Evolutionary conservation across 2,797 vertebrate genomes (phyloP).

Genomic region (Triplophysa bombifrons): DNA sequence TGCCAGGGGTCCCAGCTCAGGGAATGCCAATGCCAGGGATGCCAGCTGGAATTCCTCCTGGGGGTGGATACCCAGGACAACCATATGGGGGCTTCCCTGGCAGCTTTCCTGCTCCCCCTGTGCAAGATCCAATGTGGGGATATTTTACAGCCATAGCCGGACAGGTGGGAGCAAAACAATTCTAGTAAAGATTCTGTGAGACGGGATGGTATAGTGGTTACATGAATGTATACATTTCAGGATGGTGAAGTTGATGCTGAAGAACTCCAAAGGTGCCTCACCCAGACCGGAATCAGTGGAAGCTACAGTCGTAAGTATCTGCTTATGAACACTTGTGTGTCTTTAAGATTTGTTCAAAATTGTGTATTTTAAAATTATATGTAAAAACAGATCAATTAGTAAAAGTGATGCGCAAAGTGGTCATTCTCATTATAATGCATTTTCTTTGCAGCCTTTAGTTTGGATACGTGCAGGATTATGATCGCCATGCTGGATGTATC

Average conservation of each 20-base stretch:
- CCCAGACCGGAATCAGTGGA: constrained; percentile 85
- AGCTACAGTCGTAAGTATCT: constrained; percentile 80
- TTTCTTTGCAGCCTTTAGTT: constrained; percentile 83
- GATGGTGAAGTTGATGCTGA: constrained; percentile 87
- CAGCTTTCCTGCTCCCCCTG: constrained; percentile 67
- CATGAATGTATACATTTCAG: constrained; percentile 61
- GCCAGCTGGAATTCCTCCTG: constrained; percentile 66
- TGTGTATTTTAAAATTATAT: no score
- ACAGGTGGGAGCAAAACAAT: constrained; percentile 70
- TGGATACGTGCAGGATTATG: constrained; percentile 91
- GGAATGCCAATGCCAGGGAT: constrained; percentile 74
- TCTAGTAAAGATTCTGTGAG: neutral
- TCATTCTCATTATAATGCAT: neutral
- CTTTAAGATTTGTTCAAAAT: no score
- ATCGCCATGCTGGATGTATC: constrained; percentile 92
- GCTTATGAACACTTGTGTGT: neutral
- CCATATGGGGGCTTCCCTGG: constrained; percentile 69
- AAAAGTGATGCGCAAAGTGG: neutral
- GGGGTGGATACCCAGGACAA: constrained; percentile 68
- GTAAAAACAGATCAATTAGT: neutral
- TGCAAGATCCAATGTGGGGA: constrained; percentile 81
- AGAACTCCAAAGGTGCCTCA: constrained; percentile 88
- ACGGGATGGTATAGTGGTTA: neutral
- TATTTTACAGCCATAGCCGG: constrained; percentile 87
- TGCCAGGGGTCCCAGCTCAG: constrained; percentile 73